phyloP scores from a whole-genome alignment of 37 sponge, comb jelly and placozoan genomes.

The Ephydatia muelleri region DNA sequence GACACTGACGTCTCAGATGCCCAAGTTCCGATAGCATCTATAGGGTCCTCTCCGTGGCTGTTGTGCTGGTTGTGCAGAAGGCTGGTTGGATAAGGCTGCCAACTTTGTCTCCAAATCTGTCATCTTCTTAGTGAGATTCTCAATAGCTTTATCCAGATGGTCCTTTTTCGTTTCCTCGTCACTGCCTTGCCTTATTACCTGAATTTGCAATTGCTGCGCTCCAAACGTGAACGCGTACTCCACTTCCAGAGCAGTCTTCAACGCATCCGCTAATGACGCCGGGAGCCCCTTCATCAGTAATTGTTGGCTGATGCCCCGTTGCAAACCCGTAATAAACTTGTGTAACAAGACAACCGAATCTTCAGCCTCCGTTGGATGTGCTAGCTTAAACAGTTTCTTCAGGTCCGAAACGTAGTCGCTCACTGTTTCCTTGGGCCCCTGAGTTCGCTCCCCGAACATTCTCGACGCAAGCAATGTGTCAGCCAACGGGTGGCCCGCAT shows the following conservation, averaged over 20 bases:
- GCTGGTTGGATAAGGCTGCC: background rate
- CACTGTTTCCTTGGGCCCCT: conserved; percentile 20
- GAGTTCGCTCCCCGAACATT: conserved; percentile 6
- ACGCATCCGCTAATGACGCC: background rate
- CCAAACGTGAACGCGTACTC: conserved; percentile 26
- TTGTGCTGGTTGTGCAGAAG: background rate
- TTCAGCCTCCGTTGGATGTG: conserved; percentile 8
- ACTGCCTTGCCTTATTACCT: background rate
- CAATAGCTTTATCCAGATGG: conserved; percentile 13
- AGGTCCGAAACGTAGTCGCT: conserved; percentile 24
- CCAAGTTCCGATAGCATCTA: background rate
- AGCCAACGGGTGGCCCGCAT: background rate
- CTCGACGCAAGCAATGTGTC: conserved; percentile 19
- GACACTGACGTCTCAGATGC: conserved; percentile 9
- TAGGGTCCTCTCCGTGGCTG: background rate
- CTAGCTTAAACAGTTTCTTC: conserved; percentile 26
- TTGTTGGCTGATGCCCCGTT: conserved; percentile 19
- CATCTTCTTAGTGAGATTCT: conserved; percentile 14
- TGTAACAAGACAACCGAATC: conserved; percentile 19
- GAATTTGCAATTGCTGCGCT: background rate
- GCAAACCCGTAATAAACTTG: conserved; percentile 32
- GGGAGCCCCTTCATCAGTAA: conserved; percentile 24
- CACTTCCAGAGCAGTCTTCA: conserved; percentile 15
- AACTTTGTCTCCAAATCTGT: conserved; percentile 5
- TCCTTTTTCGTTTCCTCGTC: background rate